Percentiles rank a stretch among this genome's conserved stretches.
These are phyloP conservation scores for Cricetomys ansorgei DNA, from an alignment of 2,113 vertebrate species.

Conservation along the genomic window DNA sequence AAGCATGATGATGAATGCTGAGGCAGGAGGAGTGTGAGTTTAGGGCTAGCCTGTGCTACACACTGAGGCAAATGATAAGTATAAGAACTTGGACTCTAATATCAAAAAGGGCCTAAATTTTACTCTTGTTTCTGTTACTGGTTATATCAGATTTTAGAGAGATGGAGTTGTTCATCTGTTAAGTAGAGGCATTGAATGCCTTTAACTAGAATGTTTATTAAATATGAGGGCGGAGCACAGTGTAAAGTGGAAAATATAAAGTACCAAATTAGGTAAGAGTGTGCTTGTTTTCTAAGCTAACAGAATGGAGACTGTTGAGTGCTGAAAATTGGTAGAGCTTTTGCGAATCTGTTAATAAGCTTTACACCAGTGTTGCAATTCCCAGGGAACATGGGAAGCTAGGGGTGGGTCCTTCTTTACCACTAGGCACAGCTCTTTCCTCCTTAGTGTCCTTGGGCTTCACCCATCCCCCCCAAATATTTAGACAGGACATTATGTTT, in stretches of 20 bases:
- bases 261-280: neutral
- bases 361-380: neutral
- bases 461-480: neutral
- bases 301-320: neutral
- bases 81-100: neutral
- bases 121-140: neutral
- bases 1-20: neutral
- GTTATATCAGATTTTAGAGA: neutral
- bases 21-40: neutral
- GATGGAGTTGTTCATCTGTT: neutral
- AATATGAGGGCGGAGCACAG: neutral
- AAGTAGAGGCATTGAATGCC: neutral
- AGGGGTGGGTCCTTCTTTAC: neutral
- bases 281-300: neutral
- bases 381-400: neutral
- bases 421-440: neutral
- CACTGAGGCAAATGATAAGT: neutral
- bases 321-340: neutral
- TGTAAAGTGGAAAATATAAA: neutral
- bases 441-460: neutral
- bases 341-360: neutral
- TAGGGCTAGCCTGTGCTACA: neutral
- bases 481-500: conserved; percentile 58
- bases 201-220: neutral
- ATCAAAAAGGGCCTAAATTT: neutral